Evolutionary conservation across 1,140 invertebrate species (phyloP), one percentile per base, ranked within the genome.

Genomic region (Monomorium pharaonis): DNA sequence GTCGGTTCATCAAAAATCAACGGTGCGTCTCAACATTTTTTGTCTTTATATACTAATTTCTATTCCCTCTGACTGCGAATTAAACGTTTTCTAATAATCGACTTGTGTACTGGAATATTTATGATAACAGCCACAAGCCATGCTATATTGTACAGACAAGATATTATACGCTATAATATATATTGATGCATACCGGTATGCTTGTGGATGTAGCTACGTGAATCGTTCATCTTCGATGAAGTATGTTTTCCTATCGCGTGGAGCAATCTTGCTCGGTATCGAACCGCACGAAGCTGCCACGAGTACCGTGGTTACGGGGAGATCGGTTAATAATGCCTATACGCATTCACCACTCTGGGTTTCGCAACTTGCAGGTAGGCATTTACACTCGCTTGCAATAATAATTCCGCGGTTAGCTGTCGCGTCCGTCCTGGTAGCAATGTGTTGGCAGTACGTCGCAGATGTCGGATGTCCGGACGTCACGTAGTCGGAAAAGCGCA

Each of bases 381-480:
- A 30, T 42, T 24, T 24, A 37, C 5, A 63, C 44, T 42, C 30
- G 72, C 27, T 47, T 18, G 49, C 54, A 84, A 75, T 86, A 86
- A 84, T 75, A 65, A 75, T 76, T 37, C 27, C 42, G 51, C 49
- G 49, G 80, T 86, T 51, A 18, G 37, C 67, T 16, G 78, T 72
- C 44, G 37, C 60, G 51, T 24, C 30, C 58, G 70, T 69, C 30
- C 49, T 47, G 47, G 37, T n/a, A 47, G 33, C 37, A 67, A 47
- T 60, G 62, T 69, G 80, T 49, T 75, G 70, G 85, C 80, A 58
- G 58, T 47, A 60, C 30, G 76, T 67, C 30, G 30, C 65, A 80
- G 84, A 86, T 84, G 85, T 86, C 84, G 86, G 84, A 87, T 21
- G 63, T 87, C 74, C 86, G 75, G 47, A 87, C 65, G 72, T 87